Evolutionary conservation across 2,797 vertebrate species (phyloP).

Genomic region (Parauchenoglanis ngamensis): DNA sequence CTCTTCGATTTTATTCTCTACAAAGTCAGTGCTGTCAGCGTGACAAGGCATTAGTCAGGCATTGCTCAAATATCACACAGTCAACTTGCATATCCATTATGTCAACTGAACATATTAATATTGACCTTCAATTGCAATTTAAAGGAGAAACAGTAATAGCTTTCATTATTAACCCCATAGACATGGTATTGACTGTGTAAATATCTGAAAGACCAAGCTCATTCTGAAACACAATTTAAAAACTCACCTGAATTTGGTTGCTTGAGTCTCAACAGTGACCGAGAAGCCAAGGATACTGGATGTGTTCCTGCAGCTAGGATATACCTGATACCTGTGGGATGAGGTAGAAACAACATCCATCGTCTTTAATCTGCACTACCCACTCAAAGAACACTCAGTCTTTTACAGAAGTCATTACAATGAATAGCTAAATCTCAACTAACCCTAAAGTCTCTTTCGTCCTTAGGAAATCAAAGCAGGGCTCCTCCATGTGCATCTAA

Average conservation of each 20-base stretch:
- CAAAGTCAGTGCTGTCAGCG: constrained; percentile 83
- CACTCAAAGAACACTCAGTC: constrained; percentile 9
- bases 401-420: not conserved
- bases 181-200: not conserved
- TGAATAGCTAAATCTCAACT: constrained; percentile 49
- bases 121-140: not conserved
- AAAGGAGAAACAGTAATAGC: not conserved
- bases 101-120: not conserved
- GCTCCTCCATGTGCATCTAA: constrained; percentile 92
- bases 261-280: constrained; percentile 91
- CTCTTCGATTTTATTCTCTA: constrained; percentile 91
- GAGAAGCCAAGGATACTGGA: constrained; percentile 94
- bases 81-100: constrained; percentile 2
- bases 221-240: not conserved
- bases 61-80: not conserved
- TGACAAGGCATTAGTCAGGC: not conserved
- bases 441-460: constrained; percentile 88
- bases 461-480: constrained; percentile 88
- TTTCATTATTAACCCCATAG: not conserved
- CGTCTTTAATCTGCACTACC: constrained; percentile 10
- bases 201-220: not conserved
- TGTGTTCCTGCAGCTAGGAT: constrained; percentile 91
- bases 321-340: constrained; percentile 86
- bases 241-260: constrained; percentile 91
- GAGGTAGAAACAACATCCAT: constrained; percentile 18